These are phyloP conservation scores for Neoitamus cyanurus DNA, from an alignment of 2,888 invertebrate species.

Conservation along the genomic window DNA sequence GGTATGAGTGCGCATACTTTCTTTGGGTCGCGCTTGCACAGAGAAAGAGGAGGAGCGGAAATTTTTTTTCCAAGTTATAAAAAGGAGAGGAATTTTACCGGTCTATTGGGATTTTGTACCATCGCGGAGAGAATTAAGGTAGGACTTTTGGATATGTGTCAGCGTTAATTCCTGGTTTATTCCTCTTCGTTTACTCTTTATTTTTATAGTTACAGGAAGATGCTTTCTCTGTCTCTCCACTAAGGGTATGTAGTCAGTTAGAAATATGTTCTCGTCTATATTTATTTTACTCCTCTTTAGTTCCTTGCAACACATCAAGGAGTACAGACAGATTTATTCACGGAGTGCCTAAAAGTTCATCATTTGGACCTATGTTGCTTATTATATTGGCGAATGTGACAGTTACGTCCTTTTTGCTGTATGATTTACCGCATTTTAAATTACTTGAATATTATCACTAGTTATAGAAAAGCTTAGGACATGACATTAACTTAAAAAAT, in stretches of 20 bases:
- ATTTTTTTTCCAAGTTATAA: neutral
- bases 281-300: neutral
- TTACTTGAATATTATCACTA: too few relatives aligned
- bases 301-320: neutral
- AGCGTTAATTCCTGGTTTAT: neutral
- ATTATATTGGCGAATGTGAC: too few relatives aligned
- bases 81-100: conserved; percentile 29
- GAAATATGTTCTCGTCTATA: neutral
- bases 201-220: neutral
- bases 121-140: conserved; percentile 1
- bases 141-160: conserved; percentile 19
- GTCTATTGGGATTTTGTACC: neutral
- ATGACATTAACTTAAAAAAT: neutral
- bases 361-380: neutral
- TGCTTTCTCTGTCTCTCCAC: conserved; percentile 23
- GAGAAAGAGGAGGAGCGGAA: conserved; percentile 34
- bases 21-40: conserved; percentile 25
- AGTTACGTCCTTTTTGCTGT: too few relatives aligned
- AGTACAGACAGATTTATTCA: neutral
- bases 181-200: neutral
- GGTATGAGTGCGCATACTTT: conserved; percentile 21
- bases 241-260: neutral
- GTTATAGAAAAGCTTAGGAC: too few relatives aligned
- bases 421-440: too few relatives aligned
- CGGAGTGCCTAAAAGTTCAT: neutral